Evolutionary conservation across 2,797 vertebrate species (phyloP), one percentile per base, ranked within the genome.

Genomic region (Leucoraja ocellata): DNA sequence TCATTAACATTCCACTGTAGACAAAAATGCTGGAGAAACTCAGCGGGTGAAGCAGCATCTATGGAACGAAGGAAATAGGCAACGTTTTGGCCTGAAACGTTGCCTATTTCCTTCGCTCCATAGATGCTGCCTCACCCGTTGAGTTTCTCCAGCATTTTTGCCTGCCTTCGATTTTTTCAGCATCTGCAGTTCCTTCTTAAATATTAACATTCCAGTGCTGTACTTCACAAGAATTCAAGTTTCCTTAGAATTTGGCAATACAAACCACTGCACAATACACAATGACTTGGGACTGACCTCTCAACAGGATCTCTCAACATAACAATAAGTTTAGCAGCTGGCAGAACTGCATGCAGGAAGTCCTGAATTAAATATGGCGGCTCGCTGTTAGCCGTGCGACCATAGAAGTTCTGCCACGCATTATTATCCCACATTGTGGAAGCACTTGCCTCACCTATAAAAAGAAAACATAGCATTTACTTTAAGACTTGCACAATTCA

Each of bases 371-470:
- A 95, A 94, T 98, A 98, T 0, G 97, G 97, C 0, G 98, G 98
- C 93, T 98, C 97, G 0, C 96, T 95, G 0, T 96, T 96, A 0
- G 96, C 96, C 9, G 95, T 94, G 76, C 97, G 97, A 94, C 95
- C 94, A 0, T 97, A 97, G 93, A 98, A 96, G 96, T 97, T 97
- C 91, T 96, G 96, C 98, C 98, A 99, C 46, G 97, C 98, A 0
- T 98, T 98, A 96, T 99, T 99, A 94, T 99, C 98, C 98, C 98
- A 99, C 98, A 99, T 98, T 0, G 98, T 99, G 0, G 98, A 99
- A 93, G 98, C 98, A 6, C 98, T 99, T 95, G 98, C 98, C 94
- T 99, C 98, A 93, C 98, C 98, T 99, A 95, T 94, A 95, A 95
- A 95, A 28, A 1, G 39, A 68, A 28, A 21, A 81, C 61, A 79